These are phyloP conservation scores for Pangasius djambal DNA, from an alignment of 2,797 vertebrate genomes.

Conservation along the genomic window DNA sequence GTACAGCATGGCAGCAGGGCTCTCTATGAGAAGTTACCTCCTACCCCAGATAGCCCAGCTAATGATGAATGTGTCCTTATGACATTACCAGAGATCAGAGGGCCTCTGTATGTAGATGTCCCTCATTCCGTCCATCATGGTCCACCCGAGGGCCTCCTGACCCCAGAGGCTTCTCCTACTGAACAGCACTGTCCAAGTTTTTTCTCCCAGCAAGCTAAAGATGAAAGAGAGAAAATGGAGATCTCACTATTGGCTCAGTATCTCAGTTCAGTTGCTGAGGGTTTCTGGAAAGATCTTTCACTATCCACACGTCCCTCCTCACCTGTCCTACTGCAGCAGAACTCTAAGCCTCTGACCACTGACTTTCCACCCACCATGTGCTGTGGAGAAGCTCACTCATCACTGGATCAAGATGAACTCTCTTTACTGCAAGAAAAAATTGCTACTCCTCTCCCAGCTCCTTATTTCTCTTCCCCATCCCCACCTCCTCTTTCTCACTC, in stretches of 20 bases:
- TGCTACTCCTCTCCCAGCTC: constrained; percentile 71
- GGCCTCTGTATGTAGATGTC: constrained; percentile 78
- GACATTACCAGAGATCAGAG: constrained; percentile 75
- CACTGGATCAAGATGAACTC: constrained; percentile 66
- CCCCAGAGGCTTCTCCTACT: constrained; percentile 79
- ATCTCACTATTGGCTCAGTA: constrained; percentile 77
- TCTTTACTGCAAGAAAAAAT: constrained; percentile 70
- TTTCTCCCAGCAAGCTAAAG: constrained; percentile 65
- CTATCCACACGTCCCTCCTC: constrained; percentile 32
- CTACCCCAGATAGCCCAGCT: constrained; percentile 76
- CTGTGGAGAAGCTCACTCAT: constrained; percentile 72
- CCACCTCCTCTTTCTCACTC: constrained; percentile 50
- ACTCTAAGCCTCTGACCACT: constrained; percentile 1
- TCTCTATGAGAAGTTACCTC: constrained; percentile 77
- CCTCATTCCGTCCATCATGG: constrained; percentile 64
- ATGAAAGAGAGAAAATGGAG: constrained; percentile 73
- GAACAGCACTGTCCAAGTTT: constrained; percentile 67
- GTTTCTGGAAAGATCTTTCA: constrained; percentile 63
- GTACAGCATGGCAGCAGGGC: constrained; percentile 48
- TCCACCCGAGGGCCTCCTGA: constrained; percentile 73
- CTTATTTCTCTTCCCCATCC: constrained; percentile 55
- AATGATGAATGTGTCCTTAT: constrained; percentile 75
- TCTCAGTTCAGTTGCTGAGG: constrained; percentile 77
- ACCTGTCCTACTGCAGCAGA: constrained; percentile 20
- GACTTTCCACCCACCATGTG: constrained; percentile 62